phyloP scores from a whole-genome alignment of 2,113 vertebrate species.

The Vulpes lagopus region DNA sequence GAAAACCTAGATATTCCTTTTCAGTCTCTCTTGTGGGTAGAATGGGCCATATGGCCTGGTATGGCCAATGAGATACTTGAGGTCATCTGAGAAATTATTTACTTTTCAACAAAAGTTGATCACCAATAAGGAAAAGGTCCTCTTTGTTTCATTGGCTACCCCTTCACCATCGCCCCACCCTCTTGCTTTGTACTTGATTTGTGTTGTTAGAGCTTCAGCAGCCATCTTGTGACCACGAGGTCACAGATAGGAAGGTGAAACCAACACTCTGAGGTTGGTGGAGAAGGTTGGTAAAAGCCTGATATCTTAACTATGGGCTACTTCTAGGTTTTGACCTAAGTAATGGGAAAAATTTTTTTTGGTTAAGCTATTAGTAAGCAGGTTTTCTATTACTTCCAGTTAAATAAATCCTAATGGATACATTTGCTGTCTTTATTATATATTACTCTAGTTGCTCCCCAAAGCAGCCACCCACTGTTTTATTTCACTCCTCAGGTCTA shows the following conservation, averaged over 20 bases:
- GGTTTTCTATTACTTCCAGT: slow-evolving; percentile 2
- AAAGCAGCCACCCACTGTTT: neutral
- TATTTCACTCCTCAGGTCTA: neutral
- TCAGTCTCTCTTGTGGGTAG: neutral
- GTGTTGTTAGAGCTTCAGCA: slow-evolving; percentile 12
- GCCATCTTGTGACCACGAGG: neutral
- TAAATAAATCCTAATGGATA: neutral
- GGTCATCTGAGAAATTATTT: slow-evolving; percentile 23
- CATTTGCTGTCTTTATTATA: slow-evolving; percentile 2
- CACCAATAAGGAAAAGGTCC: neutral
- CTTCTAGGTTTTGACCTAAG: slow-evolving; percentile 12
- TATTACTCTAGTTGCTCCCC: neutral
- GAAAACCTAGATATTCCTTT: neutral
- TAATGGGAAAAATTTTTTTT: neutral
- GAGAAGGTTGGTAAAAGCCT: neutral
- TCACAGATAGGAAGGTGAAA: neutral
- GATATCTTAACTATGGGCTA: neutral
- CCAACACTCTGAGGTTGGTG: neutral
- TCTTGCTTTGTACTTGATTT: neutral
- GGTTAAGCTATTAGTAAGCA: neutral
- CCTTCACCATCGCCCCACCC: neutral
- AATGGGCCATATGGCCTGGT: neutral
- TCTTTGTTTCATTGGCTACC: neutral
- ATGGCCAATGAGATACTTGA: neutral
- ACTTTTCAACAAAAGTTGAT: neutral